Evolutionary conservation across 2,113 vertebrate species (phyloP).

Genomic region (Tor tambroides): DNA sequence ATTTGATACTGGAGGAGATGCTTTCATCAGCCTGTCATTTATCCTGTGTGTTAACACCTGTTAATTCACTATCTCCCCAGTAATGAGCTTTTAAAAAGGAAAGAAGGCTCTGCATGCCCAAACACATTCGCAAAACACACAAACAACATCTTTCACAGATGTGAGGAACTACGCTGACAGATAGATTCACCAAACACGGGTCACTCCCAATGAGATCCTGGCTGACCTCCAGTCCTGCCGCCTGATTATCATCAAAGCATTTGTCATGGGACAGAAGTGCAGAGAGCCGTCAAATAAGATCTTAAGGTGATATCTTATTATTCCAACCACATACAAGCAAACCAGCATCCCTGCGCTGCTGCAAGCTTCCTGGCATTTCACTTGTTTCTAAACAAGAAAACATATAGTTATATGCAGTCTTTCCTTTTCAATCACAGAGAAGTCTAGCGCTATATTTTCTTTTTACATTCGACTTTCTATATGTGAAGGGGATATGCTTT

Average conservation of each 20-base stretch:
- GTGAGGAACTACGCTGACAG: background rate
- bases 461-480: background rate
- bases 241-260: constrained; percentile 46
- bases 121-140: constrained; percentile 42
- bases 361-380: constrained; percentile 1
- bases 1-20: constrained; percentile 53
- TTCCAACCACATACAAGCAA: constrained; percentile 21
- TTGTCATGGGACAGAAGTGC: constrained; percentile 32
- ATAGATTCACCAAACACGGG: constrained; percentile 12
- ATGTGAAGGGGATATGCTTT: constrained; percentile 1
- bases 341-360: background rate
- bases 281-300: constrained; percentile 20
- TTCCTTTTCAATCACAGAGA: background rate
- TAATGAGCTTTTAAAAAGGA: constrained; percentile 58
- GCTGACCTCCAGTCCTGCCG: constrained; percentile 32
- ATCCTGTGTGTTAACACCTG: constrained; percentile 60
- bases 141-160: constrained; percentile 6
- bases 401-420: background rate
- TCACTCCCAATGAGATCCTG: constrained; percentile 28
- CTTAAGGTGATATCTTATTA: constrained; percentile 39
- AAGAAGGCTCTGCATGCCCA: constrained; percentile 28
- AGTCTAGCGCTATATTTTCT: background rate
- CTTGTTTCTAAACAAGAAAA: background rate
- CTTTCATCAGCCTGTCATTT: constrained; percentile 57
- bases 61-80: constrained; percentile 57